Evolutionary conservation across 1,140 invertebrate species (phyloP).

Genomic region (Gryllus bimaculatus): DNA sequence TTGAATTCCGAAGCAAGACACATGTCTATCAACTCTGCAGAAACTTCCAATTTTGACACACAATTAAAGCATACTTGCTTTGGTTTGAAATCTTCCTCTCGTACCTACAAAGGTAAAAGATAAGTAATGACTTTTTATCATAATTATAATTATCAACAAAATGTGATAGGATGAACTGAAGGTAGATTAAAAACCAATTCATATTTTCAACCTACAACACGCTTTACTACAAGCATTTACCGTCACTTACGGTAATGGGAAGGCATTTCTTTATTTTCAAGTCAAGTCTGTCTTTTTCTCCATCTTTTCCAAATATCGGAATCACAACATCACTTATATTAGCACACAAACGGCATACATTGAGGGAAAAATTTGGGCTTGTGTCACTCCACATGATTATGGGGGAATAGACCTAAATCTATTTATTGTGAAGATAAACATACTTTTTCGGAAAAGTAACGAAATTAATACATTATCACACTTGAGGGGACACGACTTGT

Average conservation of each 20-base stretch:
- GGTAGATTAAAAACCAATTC: neutral
- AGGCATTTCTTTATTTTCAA: conserved; percentile 23
- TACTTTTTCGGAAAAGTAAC: too few relatives aligned
- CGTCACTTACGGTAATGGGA: conserved; percentile 20
- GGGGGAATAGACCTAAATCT: neutral
- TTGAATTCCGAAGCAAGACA: conserved; percentile 25
- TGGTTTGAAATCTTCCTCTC: conserved; percentile 25
- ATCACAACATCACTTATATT: conserved; percentile 22
- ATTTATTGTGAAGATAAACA: too few relatives aligned
- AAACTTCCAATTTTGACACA: conserved; percentile 26
- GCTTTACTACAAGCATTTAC: neutral
- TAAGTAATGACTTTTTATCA: neutral
- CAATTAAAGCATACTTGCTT: conserved; percentile 26
- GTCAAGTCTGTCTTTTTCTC: conserved; percentile 23
- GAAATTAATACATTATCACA: too few relatives aligned
- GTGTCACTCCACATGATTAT: conserved; percentile 19
- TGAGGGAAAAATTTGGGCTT: conserved; percentile 16
- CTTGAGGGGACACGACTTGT: too few relatives aligned
- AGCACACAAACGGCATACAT: conserved; percentile 24
- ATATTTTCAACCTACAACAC: neutral
- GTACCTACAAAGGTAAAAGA: conserved; percentile 21
- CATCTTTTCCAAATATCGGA: conserved; percentile 23
- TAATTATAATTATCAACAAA: neutral
- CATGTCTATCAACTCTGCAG: conserved; percentile 24
- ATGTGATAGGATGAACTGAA: too few relatives aligned